Percentiles rank a stretch among this genome's conserved stretches.
Evolutionary conservation across 2,888 invertebrate species (phyloP).

Genomic region (Anthrax anthrax): DNA sequence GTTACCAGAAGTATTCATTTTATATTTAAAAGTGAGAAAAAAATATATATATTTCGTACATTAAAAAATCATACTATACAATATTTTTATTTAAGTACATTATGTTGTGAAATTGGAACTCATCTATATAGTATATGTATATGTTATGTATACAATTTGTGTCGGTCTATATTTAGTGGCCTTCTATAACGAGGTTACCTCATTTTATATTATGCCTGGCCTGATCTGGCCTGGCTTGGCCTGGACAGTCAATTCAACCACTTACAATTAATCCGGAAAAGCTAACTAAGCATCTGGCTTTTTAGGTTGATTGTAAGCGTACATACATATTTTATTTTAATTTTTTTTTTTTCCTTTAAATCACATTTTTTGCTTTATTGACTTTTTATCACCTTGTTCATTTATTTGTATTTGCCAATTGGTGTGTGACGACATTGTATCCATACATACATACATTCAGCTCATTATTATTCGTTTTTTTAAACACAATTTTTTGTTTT

Average conservation of each 20-base stretch:
- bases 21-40: background rate
- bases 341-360: background rate
- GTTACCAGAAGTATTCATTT: background rate
- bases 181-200: slow-evolving; percentile 10
- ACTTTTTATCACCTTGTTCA: background rate
- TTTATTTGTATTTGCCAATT: background rate
- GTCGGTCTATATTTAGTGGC: slow-evolving; percentile 1
- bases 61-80: no score
- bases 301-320: background rate
- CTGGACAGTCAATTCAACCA: background rate
- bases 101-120: background rate
- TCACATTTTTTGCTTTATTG: background rate
- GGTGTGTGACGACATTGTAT: background rate
- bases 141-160: background rate
- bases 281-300: background rate
- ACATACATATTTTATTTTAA: no score
- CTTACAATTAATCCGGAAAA: background rate
- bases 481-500: no score
- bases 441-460: no score
- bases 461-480: no score
- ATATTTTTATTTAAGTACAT: background rate
- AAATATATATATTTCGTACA: background rate
- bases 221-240: background rate
- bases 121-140: background rate
- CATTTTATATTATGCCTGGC: slow-evolving; percentile 5